Conservation (phyloP, 2,888 invertebrate species). For the Bruchidius siliquastri region DNA sequence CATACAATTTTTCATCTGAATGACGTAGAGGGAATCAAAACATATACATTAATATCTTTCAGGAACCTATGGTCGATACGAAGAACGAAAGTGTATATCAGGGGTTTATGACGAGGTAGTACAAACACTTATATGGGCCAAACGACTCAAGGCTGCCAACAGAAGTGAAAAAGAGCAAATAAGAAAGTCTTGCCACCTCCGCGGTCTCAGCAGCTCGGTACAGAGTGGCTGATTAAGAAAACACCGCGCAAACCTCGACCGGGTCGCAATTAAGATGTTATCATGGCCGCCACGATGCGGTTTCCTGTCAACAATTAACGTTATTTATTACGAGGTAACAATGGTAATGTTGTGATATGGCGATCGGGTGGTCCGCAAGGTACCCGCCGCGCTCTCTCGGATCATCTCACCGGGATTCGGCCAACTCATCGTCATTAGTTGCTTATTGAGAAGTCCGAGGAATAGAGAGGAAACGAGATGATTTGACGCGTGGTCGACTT, state of each 20-base stretch:
- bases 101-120: too few species aligned
- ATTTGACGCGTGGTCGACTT: not conserved
- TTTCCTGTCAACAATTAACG: slow-evolving; percentile 50
- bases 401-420: not conserved
- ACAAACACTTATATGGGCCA: not conserved
- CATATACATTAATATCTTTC: too few species aligned
- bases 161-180: not conserved
- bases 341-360: slow-evolving; percentile 48
- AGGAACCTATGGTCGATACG: too few species aligned
- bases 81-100: too few species aligned
- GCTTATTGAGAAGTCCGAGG: slow-evolving; percentile 41
- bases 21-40: too few species aligned
- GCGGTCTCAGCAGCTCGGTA: slow-evolving; percentile 1
- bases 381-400: slow-evolving; percentile 16
- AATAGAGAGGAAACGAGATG: slow-evolving; percentile 4
- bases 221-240: slow-evolving; percentile 40
- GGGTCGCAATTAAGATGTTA: slow-evolving; percentile 49
- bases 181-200: not conserved
- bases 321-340: slow-evolving; percentile 50
- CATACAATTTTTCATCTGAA: too few species aligned
- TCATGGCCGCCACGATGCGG: slow-evolving; percentile 45
- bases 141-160: not conserved
- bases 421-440: slow-evolving; percentile 47
- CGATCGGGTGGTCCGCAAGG: slow-evolving; percentile 46
- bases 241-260: slow-evolving; percentile 45